phyloP scores from a whole-genome alignment of 2,797 vertebrate species.

The Xyrichtys novacula region DNA sequence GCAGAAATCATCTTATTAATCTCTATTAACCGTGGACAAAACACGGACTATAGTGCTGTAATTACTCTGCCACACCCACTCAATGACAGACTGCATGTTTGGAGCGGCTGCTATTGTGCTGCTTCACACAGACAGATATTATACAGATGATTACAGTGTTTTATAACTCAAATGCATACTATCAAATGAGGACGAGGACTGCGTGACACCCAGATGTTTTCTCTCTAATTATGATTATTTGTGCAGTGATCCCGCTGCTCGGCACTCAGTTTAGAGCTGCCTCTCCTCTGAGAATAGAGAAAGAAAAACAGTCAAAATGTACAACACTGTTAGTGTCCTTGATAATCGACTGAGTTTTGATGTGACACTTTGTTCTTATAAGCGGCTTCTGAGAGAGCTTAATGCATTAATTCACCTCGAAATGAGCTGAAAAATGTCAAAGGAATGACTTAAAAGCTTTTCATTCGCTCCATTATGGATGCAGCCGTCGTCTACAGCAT shows the following conservation, averaged over 20 bases:
- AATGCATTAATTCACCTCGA: conserved; percentile 11
- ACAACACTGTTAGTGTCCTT: neutral
- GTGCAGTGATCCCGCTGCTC: neutral
- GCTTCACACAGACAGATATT: conserved; percentile 13
- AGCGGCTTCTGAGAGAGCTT: neutral
- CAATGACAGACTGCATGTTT: conserved; percentile 28
- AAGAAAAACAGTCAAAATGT: neutral
- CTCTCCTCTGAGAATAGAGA: neutral
- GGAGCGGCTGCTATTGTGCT: conserved; percentile 10
- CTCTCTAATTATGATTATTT: conserved; percentile 1
- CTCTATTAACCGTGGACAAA: conserved; percentile 62
- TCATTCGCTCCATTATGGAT: conserved; percentile 33
- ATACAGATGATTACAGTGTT: conserved; percentile 7
- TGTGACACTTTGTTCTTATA: neutral
- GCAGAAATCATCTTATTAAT: conserved; percentile 67
- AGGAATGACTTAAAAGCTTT: conserved; percentile 30
- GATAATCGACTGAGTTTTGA: conserved; percentile 1
- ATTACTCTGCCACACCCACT: conserved; percentile 37
- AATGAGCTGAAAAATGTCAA: neutral
- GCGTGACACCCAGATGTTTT: neutral
- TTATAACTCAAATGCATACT: neutral
- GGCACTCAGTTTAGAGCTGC: no score
- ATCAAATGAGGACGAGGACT: neutral
- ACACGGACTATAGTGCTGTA: conserved; percentile 25
- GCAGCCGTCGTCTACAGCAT: conserved; percentile 27